Evolutionary conservation across 1,140 invertebrate species (phyloP), one percentile per base, ranked within the genome.

Genomic region (Drosophila erecta): DNA sequence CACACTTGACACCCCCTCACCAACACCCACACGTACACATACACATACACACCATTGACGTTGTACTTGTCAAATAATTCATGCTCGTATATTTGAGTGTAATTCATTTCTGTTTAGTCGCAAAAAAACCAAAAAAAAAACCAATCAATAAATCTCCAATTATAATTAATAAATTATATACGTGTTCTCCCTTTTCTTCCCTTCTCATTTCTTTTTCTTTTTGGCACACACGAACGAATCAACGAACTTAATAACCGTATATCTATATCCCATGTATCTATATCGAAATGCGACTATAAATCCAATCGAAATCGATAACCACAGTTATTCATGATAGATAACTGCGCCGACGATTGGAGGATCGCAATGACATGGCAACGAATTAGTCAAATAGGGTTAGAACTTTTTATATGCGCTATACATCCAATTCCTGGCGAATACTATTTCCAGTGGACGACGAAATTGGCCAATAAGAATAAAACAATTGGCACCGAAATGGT

Each of bases 271-370:
- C 44, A 47, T 30, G 24, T 15, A 15, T 44, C 10, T 14, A n/a
- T 46, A 33, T 49, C 35, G 12, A 58, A 41, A 58, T 61, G 59
- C 59, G 59, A 64, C 27, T 40, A 40, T 50, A 61, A 60, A 17
- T 17, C 38, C 41, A 72, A 61, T 56, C 41, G 11, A 20, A 43
- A 27, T 47, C 14, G 46, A 47, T 30, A 41, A 8, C 22, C 15
- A 24, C 57, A 99, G 98, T 95, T 99, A 94, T 99, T 99, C 94
- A 98, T 99, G 97, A 99, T 99, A 94, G 98, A 99, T 95, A 99
- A 99, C 94, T 99, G 98, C 94, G 98, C 99, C 54, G 99, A 99
- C 93, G 99, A 99, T 94, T 99, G 99, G 99, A 95, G 98, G 92
- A 99, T 99, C 93, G 98, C 99, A 74, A 98, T 99, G 96, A 99